Base-by-base conservation (phyloP, 2,888 invertebrate species). In the Unio pictorum region DNA sequence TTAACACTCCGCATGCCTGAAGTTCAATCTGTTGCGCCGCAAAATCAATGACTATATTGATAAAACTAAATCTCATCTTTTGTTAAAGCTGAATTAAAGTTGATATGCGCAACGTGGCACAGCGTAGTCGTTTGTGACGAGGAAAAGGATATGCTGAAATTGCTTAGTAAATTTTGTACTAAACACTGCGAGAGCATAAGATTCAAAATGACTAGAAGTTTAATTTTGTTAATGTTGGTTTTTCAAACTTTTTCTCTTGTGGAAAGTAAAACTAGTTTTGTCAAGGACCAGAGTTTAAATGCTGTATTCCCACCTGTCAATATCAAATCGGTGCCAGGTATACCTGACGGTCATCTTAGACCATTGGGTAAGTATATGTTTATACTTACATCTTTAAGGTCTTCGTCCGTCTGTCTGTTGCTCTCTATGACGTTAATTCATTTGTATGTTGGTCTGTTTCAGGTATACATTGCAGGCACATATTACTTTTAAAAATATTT, bases 341-440 rank as follows among this genome's bases (percentile, higher is more conserved):
- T 88, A 30, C 89, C 89, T 8, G 81, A 80, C n/a, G 89, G 89
- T 15, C 89, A 89, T 69, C 82, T 89, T 0, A 65, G 87, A 71
- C 88, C 89, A 1, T 72, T 89, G 60, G 89, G 89, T 89, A 80
- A 78, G 84, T 66, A 4, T 4, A 23, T 17, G 20, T 57, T 17
- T 17, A n/a, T n/a, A 26, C 18, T 28, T 56, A 20, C 61, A 23
- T 20, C 17, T 11, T 17, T 11, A 23, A 11, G 15, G 17, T 20
- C 28, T 64, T 15, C 8, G 15, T 17, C n/a, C 11, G 23, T 26
- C 15, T 34, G n/a, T 34, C 5, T 34, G 30, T 62, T 23, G 1
- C 28, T 23, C n/a, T 23, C 7, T 30, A 28, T 28, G 34, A 55
- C 55, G 26, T 64, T 26, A 3, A 26, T 18, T n/a, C 20, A 26